Evolutionary conservation across 2,113 vertebrate genomes (phyloP).

Genomic region (Oceanites oceanicus): DNA sequence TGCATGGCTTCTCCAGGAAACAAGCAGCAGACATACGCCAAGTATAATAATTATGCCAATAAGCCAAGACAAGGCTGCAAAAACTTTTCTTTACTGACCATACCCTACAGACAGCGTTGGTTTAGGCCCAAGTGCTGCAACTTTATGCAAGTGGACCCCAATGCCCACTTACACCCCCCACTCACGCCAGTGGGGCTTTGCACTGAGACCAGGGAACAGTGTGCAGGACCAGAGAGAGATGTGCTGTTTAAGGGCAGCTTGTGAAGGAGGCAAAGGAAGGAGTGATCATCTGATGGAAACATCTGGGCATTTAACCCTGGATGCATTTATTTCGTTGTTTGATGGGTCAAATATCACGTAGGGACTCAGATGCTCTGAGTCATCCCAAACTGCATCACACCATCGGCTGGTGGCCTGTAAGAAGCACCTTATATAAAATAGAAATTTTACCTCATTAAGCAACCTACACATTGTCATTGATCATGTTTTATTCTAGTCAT

Average conservation of each 20-base stretch:
- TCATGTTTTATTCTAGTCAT: not conserved
- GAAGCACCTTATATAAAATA: not conserved
- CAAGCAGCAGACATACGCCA: not conserved
- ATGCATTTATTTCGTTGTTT: not conserved
- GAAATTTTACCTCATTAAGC: not conserved
- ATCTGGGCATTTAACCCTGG: not conserved
- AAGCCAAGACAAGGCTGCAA: not conserved
- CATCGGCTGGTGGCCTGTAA: not conserved
- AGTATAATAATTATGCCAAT: not conserved
- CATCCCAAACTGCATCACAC: not conserved
- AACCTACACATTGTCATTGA: not conserved
- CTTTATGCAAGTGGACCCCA: not conserved
- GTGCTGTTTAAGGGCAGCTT: not conserved
- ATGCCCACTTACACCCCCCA: too few relatives aligned
- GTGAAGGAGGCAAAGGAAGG: not conserved
- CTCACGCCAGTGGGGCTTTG: not conserved
- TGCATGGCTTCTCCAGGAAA: rapidly evolving
- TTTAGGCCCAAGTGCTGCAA: not conserved
- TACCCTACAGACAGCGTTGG: not conserved
- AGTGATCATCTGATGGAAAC: not conserved
- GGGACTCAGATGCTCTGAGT: not conserved
- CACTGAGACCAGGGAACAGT: rapidly evolving
- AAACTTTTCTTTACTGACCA: not conserved
- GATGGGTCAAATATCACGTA: not conserved
- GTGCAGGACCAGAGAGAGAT: not conserved